Evolutionary conservation across 2,113 vertebrate genomes (phyloP), one percentile per base, ranked within the genome.

Genomic region (Pteruthius melanotis): DNA sequence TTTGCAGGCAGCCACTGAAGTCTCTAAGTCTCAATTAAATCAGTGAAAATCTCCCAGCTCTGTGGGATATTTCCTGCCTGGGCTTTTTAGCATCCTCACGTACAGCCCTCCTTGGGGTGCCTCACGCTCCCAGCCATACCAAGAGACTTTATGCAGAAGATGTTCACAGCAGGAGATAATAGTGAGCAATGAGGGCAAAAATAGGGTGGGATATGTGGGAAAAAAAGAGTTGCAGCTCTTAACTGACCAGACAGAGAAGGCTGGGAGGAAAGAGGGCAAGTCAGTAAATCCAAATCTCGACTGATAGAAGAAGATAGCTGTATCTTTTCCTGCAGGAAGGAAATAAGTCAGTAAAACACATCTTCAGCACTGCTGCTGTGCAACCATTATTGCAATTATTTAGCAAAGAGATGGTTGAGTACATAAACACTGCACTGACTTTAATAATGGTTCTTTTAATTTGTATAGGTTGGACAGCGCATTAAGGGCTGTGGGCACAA

Each of bases 281-380:
- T 78, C 87, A 95, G 97, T 95, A 97, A 93, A 95, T 72, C 89
- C 92, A 87, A 54, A 96, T 94, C 92, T 81, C 26, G 78, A 69
- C 71, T 93, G 61, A 93, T 90, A 75, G 86, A 78, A 86, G 94
- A 90, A 90, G 94, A 94, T 87, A 82, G 76, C 63, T 91, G 20
- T 82, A 77, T 69, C 84, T 83, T 83, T 77, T 64, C 89, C 84
- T 65, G 59, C 31, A 76, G 79, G 76, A 93, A 87, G 61, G 81
- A 91, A 96, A 54, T 39, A 84, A 91, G 76, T 77, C 72, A 76
- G 69, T 82, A 91, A 95, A 91, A 68, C 42, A 85, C 50, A 71
- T 94, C 90, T 89, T 80, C 89, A 85, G 75, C 47, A 42, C 56
- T 74, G 81, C 77, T 90, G 49, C 88, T 83, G 52, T 84, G 71